Base-by-base conservation (phyloP, 1,140 invertebrate species). In the Geopemphigus sp. region DNA sequence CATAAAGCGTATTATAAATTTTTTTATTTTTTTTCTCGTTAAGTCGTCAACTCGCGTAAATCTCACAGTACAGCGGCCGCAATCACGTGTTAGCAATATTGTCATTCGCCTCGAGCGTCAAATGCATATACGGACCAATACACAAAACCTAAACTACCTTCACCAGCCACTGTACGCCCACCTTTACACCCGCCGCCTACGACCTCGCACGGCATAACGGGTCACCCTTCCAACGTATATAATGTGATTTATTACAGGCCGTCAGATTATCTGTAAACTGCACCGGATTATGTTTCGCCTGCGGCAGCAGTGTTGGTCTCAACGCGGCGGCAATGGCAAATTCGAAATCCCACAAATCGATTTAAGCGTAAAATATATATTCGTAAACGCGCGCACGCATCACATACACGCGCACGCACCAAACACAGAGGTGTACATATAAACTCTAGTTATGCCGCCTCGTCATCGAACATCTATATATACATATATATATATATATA, bases 241-340 rank as follows among this genome's bases (percentile, higher is more conserved):
- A 78, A 78, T 78, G 74, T 78, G 57, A 78, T 78, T 78, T 78
- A 78, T 78, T 78, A 78, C 22, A 15, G 57, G 22, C 74, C 57
- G 74, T 78, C 74, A 78, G 74, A 78, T 78, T 78, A 78, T 78
- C 74, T 47, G 74, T 63, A 78, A 78, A 78, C 74, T 78, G 74
- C 74, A 63, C 74, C 22, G 57, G 74, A 78, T 78, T 78, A 78
- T 78, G 57, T 78, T 78, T 63, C 57, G 56, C 57, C 45, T 26
- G 39, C 57, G 64, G 29, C 29, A 45, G 54, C 54, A 10, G 24
- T 53, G 47, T 53, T 54, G 53, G 50, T 72, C 68, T 72, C 68
- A 26, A 10, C 39, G 22, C 66, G 39, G n/a, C 39, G 22, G 64
- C 64, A 32, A 32, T 26, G 54, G 73, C 32, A 24, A 59, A 76